Conservation (phyloP, 2,888 invertebrate genomes). For the Hydriomena furcata region DNA sequence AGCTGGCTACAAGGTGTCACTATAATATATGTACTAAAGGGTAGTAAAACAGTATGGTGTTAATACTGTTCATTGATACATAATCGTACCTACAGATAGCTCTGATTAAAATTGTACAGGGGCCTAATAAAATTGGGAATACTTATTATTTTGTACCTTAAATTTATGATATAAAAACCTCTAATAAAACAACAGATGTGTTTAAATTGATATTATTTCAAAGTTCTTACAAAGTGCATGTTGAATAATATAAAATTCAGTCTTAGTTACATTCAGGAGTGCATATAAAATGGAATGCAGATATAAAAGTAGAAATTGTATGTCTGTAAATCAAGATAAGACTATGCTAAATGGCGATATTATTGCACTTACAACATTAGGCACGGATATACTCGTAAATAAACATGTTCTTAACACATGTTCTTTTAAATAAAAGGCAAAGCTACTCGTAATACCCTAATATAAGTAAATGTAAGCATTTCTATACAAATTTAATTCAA, state of each 20-base stretch:
- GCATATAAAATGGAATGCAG: constrained; percentile 32
- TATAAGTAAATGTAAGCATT: no score
- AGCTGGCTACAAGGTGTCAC: constrained; percentile 6
- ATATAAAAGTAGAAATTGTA: constrained; percentile 38
- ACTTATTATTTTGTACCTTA: constrained; percentile 1
- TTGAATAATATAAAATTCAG: constrained; percentile 56
- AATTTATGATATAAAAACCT: constrained; percentile 27
- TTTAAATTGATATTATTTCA: constrained; percentile 33
- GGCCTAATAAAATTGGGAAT: not conserved
- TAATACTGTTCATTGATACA: no score
- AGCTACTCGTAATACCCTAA: no score
- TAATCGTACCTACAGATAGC: no score
- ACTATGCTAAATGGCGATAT: constrained; percentile 29
- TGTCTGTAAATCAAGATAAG: constrained; percentile 30
- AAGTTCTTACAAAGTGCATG: constrained; percentile 29
- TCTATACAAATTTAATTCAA: no score
- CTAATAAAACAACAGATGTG: constrained; percentile 25
- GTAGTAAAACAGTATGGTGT: no score
- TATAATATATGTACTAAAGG: no score
- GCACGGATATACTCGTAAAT: no score
- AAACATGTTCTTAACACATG: no score
- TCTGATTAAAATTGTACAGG: no score
- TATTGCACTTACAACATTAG: constrained; percentile 35
- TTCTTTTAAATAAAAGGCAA: no score
- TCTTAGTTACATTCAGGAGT: constrained; percentile 53